These are phyloP conservation scores for Polyergus mexicanus DNA, from an alignment of 1,140 invertebrate genomes.

Conservation along the genomic window DNA sequence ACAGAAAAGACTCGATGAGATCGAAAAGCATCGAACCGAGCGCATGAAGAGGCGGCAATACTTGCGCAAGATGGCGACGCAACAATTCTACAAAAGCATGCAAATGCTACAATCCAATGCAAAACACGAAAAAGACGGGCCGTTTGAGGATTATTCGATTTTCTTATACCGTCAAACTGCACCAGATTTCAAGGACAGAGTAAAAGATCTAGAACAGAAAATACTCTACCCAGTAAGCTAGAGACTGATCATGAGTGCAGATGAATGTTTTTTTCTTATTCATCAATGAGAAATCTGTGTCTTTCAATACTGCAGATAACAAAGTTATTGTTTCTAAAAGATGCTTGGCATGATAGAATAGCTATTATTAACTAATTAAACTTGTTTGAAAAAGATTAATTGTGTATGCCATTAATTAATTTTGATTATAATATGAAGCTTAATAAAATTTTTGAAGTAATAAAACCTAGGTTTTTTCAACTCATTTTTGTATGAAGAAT, in stretches of 20 bases:
- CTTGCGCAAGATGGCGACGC: conserved; percentile 90
- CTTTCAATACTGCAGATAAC: conserved; percentile 28
- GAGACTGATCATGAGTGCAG: conserved; percentile 28
- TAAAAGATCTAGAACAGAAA: conserved; percentile 92
- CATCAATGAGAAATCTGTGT: neutral
- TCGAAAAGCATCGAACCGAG: conserved; percentile 89
- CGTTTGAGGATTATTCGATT: conserved; percentile 92
- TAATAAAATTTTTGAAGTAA: conserved; percentile 8
- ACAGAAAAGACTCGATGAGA: conserved; percentile 89
- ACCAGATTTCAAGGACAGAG: conserved; percentile 91
- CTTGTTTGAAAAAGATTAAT: neutral
- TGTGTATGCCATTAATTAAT: neutral
- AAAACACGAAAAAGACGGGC: conserved; percentile 87
- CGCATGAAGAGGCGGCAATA: conserved; percentile 89
- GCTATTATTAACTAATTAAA: conserved; percentile 50
- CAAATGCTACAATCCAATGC: conserved; percentile 91
- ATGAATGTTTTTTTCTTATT: conserved; percentile 36
- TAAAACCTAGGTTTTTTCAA: neutral
- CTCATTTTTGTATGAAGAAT: neutral
- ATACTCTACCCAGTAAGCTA: conserved; percentile 91
- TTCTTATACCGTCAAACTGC: conserved; percentile 92
- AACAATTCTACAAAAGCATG: conserved; percentile 93
- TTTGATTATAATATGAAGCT: conserved; percentile 34
- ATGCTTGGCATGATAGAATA: neutral
- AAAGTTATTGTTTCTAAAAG: conserved; percentile 36